Conservation (phyloP, 1,140 invertebrate species). For the Drosophila repletoides region DNA sequence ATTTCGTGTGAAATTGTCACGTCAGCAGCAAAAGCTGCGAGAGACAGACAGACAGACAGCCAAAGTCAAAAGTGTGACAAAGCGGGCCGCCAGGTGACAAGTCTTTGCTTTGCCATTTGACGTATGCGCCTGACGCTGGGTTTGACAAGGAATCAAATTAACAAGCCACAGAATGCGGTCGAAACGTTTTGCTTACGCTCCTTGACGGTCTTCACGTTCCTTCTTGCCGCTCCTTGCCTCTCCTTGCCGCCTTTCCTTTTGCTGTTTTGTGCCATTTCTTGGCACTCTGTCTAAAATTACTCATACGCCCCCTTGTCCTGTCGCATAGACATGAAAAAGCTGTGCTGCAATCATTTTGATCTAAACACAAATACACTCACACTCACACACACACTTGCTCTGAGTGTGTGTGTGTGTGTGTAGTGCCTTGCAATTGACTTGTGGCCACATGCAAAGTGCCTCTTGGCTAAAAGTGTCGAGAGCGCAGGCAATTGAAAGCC, state of each 20-base stretch:
- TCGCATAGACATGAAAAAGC: slow-evolving; percentile 8
- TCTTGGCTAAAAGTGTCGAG: slow-evolving; percentile 59
- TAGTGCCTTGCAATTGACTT: slow-evolving; percentile 59
- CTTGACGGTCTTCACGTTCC: neutral
- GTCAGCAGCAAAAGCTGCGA: slow-evolving; percentile 56
- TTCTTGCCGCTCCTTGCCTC: neutral
- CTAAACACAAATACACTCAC: slow-evolving; percentile 8
- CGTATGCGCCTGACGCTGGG: slow-evolving; percentile 40
- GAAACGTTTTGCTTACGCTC: slow-evolving; percentile 36
- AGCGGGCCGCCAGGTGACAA: slow-evolving; percentile 39
- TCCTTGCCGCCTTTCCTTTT: slow-evolving; percentile 5
- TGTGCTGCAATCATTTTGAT: slow-evolving; percentile 12
- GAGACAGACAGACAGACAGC: slow-evolving; percentile 39
- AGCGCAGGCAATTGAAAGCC: too few relatives aligned
- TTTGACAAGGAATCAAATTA: slow-evolving; percentile 76
- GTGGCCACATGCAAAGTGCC: slow-evolving; percentile 52
- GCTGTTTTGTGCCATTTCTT: too few relatives aligned
- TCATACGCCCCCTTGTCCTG: slow-evolving; percentile 54
- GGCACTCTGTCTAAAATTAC: slow-evolving; percentile 30
- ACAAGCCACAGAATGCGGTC: slow-evolving; percentile 56
- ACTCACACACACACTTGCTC: neutral
- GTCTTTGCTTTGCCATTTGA: slow-evolving; percentile 36
- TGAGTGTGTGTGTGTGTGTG: slow-evolving; percentile 17
- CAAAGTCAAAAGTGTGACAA: slow-evolving; percentile 68
- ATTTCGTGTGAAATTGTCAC: slow-evolving; percentile 72